Base-by-base conservation (phyloP, 2,888 invertebrate genomes). In the Diarsia dahlii region DNA sequence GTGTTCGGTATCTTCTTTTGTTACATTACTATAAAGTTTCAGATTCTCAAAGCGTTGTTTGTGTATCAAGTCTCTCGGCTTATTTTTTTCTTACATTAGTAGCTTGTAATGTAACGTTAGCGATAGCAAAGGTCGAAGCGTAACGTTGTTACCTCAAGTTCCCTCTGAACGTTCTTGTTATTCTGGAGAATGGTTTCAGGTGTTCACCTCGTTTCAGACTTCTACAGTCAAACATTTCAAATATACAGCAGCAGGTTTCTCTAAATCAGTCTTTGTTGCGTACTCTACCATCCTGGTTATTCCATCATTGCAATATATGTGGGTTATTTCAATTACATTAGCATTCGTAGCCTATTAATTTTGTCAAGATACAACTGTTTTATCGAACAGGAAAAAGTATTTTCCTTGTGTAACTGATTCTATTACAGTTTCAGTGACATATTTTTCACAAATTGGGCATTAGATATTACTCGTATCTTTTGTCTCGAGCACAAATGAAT, bases 401-500 rank as follows among this genome's bases (percentile, higher is more conserved):
- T 85, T 79, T 81, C 86, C 77, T 81, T 69, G 56, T 80, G 54
- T 76, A 60, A 60, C 48, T 52, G 67, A 70, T 46, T 78, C 65
- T 64, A 69, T 78, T 60, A 50, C 66, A 64, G 63, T 73, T 73
- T 60, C 71, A 50, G 64, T 68, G 65, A 56, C 54, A 65, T 79
- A 75, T 80, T 83, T 84, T 76, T 71, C 76, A 78, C 64, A 69
- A 71, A 80, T 82, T 82, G 68, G 78, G 75, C 70, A 68, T 67
- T 74, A 67, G n/a, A 80, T 74, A 72, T 79, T 73, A 71, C 72
- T 79, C 68, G 81, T 80, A 89, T 90, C 88, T 92, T 91, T 92
- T 92, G 91, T 92, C 90, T 90, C 84, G 90, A 91, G 91, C 92
- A 92, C 92, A 91, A 93, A 93, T 92, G 88, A 87, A 85, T 77